Percentiles rank a stretch among this genome's conserved stretches.
Evolutionary conservation across 2,888 invertebrate species (phyloP).

Genomic region (Ichneumoninae sp.): DNA sequence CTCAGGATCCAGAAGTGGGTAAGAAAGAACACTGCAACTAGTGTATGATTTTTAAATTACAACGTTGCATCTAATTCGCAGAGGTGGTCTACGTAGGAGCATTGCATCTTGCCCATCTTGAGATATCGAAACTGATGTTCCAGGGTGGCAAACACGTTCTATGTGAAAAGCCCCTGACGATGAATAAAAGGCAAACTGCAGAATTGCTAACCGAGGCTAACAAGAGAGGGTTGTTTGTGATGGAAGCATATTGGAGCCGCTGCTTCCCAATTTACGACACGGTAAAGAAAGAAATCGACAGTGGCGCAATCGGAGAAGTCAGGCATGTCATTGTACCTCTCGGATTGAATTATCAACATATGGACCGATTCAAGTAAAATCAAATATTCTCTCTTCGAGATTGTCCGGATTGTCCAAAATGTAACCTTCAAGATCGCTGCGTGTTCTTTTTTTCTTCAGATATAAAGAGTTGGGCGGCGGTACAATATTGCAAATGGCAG

Average conservation of each 20-base stretch:
- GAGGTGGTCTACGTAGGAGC: constrained; percentile 95
- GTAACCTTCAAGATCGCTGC: background rate
- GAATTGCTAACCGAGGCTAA: constrained; percentile 89
- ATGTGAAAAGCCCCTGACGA: constrained; percentile 95
- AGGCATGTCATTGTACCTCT: constrained; percentile 89
- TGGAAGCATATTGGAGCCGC: constrained; percentile 97
- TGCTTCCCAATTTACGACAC: constrained; percentile 92
- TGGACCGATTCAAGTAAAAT: constrained; percentile 88
- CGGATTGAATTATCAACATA: constrained; percentile 87
- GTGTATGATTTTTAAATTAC: constrained; percentile 80
- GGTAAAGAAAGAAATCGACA: constrained; percentile 88
- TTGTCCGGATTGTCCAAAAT: background rate
- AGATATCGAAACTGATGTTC: constrained; percentile 90
- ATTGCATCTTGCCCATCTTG: constrained; percentile 91
- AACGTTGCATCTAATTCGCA: constrained; percentile 79
- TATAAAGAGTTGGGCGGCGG: constrained; percentile 91
- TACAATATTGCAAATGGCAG: constrained; percentile 90
- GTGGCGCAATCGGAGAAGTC: constrained; percentile 90
- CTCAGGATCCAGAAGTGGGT: constrained; percentile 91
- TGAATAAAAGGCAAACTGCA: constrained; percentile 91
- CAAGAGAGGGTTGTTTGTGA: constrained; percentile 90
- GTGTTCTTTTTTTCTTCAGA: constrained; percentile 80
- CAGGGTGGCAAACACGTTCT: constrained; percentile 93
- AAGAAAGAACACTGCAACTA: constrained; percentile 70
- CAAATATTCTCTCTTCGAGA: background rate